These are phyloP conservation scores for Stictocephala bisonia DNA, from an alignment of 2,888 invertebrate genomes.

Conservation along the genomic window DNA sequence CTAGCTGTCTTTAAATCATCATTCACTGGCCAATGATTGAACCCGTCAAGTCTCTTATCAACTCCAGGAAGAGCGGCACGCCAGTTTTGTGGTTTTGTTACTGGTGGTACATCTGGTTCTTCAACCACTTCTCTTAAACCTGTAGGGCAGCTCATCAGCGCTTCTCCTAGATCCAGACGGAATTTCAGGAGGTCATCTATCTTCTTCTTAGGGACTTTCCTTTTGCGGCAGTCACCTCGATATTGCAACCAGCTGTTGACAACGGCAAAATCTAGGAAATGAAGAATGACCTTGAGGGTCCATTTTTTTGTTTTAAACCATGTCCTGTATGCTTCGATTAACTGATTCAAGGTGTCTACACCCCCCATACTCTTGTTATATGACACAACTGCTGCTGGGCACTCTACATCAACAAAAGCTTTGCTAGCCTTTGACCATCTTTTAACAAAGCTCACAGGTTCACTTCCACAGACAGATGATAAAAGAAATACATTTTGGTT, in stretches of 20 bases:
- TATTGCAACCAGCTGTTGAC: slow-evolving; percentile 32
- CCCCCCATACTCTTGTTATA: slow-evolving; percentile 27
- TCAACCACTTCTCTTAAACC: no score
- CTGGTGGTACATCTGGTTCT: no score
- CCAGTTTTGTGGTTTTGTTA: no score
- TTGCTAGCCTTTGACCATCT: slow-evolving; percentile 1
- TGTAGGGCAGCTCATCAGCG: no score
- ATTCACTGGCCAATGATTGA: no score
- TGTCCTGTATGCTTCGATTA: slow-evolving; percentile 17
- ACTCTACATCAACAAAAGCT: background rate
- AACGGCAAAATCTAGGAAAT: slow-evolving; percentile 19
- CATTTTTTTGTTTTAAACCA: slow-evolving; percentile 31
- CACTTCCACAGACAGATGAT: slow-evolving; percentile 29
- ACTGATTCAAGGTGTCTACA: slow-evolving; percentile 25
- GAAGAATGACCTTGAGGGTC: slow-evolving; percentile 28
- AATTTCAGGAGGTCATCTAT: no score
- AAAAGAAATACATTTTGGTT: background rate
- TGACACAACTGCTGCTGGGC: background rate
- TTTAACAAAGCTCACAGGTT: background rate
- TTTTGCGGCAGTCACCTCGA: background rate
- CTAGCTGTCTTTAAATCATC: no score
- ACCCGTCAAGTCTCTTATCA: no score
- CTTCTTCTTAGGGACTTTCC: background rate
- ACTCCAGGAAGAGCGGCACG: no score
- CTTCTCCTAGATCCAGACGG: no score